Evolutionary conservation across 1,140 invertebrate species (phyloP).

Genomic region (Drosophila repletoides): DNA sequence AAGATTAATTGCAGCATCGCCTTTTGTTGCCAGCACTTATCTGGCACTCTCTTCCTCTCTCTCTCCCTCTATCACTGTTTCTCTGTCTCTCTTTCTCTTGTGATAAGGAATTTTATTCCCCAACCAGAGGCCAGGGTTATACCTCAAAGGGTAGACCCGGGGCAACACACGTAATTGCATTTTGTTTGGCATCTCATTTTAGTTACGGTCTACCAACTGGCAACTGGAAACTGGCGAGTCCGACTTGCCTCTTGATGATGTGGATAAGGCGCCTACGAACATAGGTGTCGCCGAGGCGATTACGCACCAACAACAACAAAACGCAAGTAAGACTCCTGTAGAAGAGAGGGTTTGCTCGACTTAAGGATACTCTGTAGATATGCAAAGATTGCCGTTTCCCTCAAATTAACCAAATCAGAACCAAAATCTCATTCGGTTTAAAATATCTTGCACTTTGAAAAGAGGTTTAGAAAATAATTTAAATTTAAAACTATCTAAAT

Average conservation of each 20-base stretch:
- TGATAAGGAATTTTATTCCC: constrained; percentile 77
- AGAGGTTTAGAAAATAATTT: too few species aligned
- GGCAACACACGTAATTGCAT: constrained; percentile 73
- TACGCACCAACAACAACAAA: constrained; percentile 42
- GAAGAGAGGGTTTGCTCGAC: too few species aligned
- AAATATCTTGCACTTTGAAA: too few species aligned
- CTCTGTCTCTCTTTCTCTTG: neutral
- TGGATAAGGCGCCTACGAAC: constrained; percentile 68
- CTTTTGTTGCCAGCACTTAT: constrained; percentile 71
- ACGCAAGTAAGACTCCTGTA: too few species aligned
- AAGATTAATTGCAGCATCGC: constrained; percentile 76
- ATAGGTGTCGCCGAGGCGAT: constrained; percentile 76
- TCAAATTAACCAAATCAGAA: too few species aligned
- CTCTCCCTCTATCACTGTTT: neutral
- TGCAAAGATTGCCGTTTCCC: too few species aligned
- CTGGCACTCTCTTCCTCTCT: constrained; percentile 21
- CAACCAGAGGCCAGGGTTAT: neutral
- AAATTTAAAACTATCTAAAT: too few species aligned
- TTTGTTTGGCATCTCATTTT: constrained; percentile 80
- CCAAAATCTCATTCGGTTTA: too few species aligned
- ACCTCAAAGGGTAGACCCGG: constrained; percentile 40
- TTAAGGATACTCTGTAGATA: too few species aligned
- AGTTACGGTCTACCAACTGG: constrained; percentile 75
- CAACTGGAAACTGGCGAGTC: constrained; percentile 41
- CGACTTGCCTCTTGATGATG: constrained; percentile 30